Conservation (phyloP, 2,888 invertebrate genomes). For the Phymatocera aterrima region DNA sequence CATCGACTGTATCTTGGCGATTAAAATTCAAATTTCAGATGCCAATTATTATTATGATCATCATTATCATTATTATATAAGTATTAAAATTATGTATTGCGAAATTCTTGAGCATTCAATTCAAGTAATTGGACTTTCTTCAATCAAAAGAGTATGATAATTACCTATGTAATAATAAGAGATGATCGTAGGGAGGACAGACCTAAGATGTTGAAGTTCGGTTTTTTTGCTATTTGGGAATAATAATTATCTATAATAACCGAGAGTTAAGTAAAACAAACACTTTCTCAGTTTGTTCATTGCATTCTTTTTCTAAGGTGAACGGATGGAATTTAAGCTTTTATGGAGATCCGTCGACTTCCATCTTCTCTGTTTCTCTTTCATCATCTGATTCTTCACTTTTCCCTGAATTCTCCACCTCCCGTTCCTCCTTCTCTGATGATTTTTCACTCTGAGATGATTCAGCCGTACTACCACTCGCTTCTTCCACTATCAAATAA, state of each 20-base stretch:
- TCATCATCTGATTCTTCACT: constrained; percentile 22
- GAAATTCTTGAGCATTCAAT: too few species aligned
- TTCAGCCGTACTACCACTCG: constrained; percentile 50
- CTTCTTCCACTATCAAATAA: constrained; percentile 24
- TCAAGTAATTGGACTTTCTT: too few species aligned
- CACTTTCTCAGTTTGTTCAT: not conserved
- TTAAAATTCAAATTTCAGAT: too few species aligned
- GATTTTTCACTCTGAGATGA: constrained; percentile 21
- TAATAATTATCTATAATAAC: not conserved
- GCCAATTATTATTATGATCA: too few species aligned
- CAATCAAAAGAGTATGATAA: too few species aligned
- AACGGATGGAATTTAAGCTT: constrained; percentile 48
- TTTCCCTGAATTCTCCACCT: not conserved
- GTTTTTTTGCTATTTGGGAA: not conserved
- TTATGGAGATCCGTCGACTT: constrained; percentile 61
- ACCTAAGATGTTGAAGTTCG: not conserved
- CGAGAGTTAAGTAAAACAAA: constrained; percentile 42
- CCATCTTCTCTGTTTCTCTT: constrained; percentile 58
- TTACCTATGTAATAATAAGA: not conserved
- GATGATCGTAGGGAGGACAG: not conserved
- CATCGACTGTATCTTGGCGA: too few species aligned
- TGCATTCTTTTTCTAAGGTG: constrained; percentile 46
- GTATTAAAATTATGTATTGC: too few species aligned
- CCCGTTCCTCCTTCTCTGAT: not conserved
- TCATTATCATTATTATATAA: too few species aligned